A percentile compares a stretch with the other conserved stretches of the same genome.
Conservation (phyloP, 2,888 invertebrate species). For the Orthosia cruda region DNA sequence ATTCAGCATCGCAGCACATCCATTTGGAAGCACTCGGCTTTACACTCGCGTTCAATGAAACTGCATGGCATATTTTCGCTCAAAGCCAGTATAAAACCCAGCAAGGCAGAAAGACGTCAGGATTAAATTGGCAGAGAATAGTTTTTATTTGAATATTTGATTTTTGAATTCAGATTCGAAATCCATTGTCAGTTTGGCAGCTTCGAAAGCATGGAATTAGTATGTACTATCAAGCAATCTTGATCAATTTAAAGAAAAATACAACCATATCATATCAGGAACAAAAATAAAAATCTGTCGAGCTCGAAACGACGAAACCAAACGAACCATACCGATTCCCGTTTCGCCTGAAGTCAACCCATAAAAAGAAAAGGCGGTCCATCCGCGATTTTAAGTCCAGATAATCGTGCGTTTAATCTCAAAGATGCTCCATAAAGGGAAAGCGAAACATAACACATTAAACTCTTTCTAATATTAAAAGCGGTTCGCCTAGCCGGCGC, state of each 20-base stretch:
- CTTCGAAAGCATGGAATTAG: background rate
- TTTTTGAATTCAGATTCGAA: background rate
- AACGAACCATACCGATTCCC: slow-evolving; percentile 13
- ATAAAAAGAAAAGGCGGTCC: slow-evolving; percentile 22
- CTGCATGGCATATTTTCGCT: slow-evolving; percentile 22
- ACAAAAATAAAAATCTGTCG: background rate
- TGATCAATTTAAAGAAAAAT: background rate
- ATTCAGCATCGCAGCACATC: slow-evolving; percentile 37
- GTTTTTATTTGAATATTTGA: background rate
- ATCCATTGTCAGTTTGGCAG: background rate
- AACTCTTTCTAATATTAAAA: slow-evolving; percentile 68
- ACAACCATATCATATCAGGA: background rate
- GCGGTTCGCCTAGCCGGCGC: slow-evolving; percentile 74
- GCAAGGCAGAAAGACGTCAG: slow-evolving; percentile 3
- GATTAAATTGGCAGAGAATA: background rate
- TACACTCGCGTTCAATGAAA: slow-evolving; percentile 26
- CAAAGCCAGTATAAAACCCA: slow-evolving; percentile 30
- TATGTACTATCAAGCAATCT: background rate
- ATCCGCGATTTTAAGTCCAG: slow-evolving; percentile 40
- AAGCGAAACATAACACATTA: slow-evolving; percentile 60
- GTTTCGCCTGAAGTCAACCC: slow-evolving; percentile 11
- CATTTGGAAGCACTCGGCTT: slow-evolving; percentile 32
- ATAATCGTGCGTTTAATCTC: slow-evolving; percentile 36
- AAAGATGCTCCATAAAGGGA: slow-evolving; percentile 34
- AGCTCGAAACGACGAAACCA: slow-evolving; percentile 1